phyloP scores from a whole-genome alignment of 1,140 invertebrate species.

The Atta texana region DNA sequence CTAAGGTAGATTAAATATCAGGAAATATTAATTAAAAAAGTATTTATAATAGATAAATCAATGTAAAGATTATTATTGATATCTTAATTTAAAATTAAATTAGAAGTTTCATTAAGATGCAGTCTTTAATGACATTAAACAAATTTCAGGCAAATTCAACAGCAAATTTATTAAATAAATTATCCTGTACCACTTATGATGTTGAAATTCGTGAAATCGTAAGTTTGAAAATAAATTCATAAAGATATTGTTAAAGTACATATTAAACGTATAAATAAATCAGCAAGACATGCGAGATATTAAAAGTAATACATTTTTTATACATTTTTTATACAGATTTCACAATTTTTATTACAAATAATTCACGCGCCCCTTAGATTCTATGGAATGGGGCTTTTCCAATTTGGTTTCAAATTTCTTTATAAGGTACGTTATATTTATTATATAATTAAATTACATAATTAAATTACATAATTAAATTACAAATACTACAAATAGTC shows the following conservation, averaged over 20 bases:
- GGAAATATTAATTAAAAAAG: background rate
- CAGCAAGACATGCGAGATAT: background rate
- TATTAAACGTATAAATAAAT: background rate
- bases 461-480: background rate
- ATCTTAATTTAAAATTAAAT: background rate
- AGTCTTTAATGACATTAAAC: background rate
- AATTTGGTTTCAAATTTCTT: constrained; percentile 39
- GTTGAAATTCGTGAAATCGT: constrained; percentile 2
- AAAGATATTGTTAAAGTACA: background rate
- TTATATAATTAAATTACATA: background rate
- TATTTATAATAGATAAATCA: background rate
- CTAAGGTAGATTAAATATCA: background rate
- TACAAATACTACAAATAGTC: background rate
- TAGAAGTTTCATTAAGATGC: too few relatives aligned
- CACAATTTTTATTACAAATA: background rate
- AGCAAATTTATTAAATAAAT: background rate
- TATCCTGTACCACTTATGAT: background rate
- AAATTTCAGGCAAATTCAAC: background rate
- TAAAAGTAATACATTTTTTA: background rate
- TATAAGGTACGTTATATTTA: background rate
- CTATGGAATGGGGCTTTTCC: constrained; percentile 18
- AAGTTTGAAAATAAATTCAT: background rate
- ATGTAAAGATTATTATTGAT: background rate
- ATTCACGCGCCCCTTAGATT: constrained; percentile 1
- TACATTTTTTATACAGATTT: background rate